Conservation (phyloP, 2,888 invertebrate species). For the Podabrus alpinus region DNA sequence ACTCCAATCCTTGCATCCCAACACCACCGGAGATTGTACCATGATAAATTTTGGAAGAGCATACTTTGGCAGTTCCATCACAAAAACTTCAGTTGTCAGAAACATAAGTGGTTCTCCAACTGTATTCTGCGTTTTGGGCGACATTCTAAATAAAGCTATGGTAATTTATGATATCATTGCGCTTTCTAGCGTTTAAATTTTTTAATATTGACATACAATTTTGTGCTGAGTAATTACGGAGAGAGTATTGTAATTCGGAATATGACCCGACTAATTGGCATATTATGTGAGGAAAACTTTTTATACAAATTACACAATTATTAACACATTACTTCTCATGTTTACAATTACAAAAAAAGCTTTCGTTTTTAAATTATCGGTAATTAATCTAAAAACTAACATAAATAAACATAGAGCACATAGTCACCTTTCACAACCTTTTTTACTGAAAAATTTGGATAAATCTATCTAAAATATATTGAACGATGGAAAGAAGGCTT, state of each 20-base stretch:
- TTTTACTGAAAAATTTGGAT: not conserved
- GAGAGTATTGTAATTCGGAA: not conserved
- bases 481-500: no score
- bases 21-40: conserved; percentile 50
- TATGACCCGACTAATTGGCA: not conserved
- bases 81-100: conserved; percentile 50
- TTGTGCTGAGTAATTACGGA: not conserved
- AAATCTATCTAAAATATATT: no score
- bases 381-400: not conserved
- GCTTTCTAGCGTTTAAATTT: not conserved
- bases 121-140: conserved; percentile 53
- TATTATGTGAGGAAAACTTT: not conserved
- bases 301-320: not conserved
- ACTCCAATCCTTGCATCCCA: conserved; percentile 50
- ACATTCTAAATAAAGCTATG: conserved; percentile 42
- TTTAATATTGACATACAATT: not conserved
- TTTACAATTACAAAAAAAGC: not conserved
- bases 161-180: conserved; percentile 42
- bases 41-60: conserved; percentile 54
- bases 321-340: not conserved
- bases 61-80: conserved; percentile 49
- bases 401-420: not conserved
- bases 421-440: not conserved
- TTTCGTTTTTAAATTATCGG: not conserved
- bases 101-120: conserved; percentile 53